Base-by-base conservation (phyloP, 2,797 vertebrate genomes). In the Xyrichtys novacula region DNA sequence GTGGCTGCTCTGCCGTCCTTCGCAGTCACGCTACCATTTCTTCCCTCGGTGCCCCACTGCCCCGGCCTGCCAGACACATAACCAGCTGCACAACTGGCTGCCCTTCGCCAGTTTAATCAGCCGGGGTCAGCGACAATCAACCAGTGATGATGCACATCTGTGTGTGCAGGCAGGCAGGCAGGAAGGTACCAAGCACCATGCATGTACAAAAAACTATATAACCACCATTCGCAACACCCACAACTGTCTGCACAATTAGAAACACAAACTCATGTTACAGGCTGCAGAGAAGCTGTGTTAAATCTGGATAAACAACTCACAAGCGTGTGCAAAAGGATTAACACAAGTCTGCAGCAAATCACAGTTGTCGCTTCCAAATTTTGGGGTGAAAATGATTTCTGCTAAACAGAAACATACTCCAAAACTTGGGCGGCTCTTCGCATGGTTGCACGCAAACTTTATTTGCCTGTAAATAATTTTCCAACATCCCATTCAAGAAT, bases 391-490 rank as follows among this genome's bases (percentile, higher is more conserved):
- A 89, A 88, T 80, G 29, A 87, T 85, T 85, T 84, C 71, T 71
- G 76, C 72, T 87, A 83, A 90, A 80, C 78, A 87, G 81, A 91
- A 85, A 73, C 86, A 85, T 79, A 23, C 71, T 48, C 66, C 43
- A 14, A 84, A 80, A 64, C 65, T 75, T n/a, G 82, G 74, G 73
- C 36, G 29, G 58, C 55, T 69, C 80, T 76, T 76, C 57, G 68
- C 74, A 53, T 5, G 52, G 71, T 86, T 71, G 71, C 86, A 83
- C 78, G 69, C 88, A 87, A n/a, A 88, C 78, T 91, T 92, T 91
- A 92, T 92, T 90, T 86, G 90, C 83, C 86, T 87, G 78, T 88
- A 88, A 91, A 92, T 87, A 80, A 90, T 85, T 89, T 90, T 89
- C 85, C 86, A 54, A 89, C 84, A 88, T 90, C 88, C 87, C 73